Evolutionary conservation across 2,797 vertebrate genomes (phyloP), one percentile per base, ranked within the genome.

Genomic region (Macropodus opercularis): DNA sequence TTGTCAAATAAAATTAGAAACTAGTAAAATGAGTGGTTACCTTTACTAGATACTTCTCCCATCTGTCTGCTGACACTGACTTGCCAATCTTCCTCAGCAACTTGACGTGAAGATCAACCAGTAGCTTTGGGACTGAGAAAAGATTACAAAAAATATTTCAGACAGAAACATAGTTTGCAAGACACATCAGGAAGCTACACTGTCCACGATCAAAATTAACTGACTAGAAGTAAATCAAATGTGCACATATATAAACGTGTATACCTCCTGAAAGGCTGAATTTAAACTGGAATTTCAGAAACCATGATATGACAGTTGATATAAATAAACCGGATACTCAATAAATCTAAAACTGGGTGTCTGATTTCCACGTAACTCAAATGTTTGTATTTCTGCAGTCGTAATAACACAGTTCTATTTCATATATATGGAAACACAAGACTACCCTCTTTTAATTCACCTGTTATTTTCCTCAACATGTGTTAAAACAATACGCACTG

Each of bases 41-140:
- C 95, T 95, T 98, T 58, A 96, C 89, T 9, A 99, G 92, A 79
- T 98, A 94, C 69, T 99, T 99, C 89, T 99, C 98, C 98, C 98
- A 99, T 95, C 97, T 89, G 69, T 99, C 98, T 68, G 95, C 93
- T 1, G 96, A 95, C 80, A 98, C 97, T 0, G 97, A 98, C 83
- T 98, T 98, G 44, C 98, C 96, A 46, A 98, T 96, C 88, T 99
- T 99, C 84, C 98, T 94, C 92, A 99, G 92, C 79, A 99, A 77
- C 92, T 99, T 99, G 87, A 99, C 90, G 27, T 99, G 98, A 77
- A 99, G 96, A 75, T 99, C 97, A 55, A 98, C 95, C 81, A 99
- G 87, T 72, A 96, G 90, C 91, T 97, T 96, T 27, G 96, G 95
- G 81, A 98, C 98, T 99, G 85, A 64, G 31, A 46, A 63, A 8